Conservation (phyloP, 2,888 invertebrate genomes). For the Teleogryllus oceanicus region DNA sequence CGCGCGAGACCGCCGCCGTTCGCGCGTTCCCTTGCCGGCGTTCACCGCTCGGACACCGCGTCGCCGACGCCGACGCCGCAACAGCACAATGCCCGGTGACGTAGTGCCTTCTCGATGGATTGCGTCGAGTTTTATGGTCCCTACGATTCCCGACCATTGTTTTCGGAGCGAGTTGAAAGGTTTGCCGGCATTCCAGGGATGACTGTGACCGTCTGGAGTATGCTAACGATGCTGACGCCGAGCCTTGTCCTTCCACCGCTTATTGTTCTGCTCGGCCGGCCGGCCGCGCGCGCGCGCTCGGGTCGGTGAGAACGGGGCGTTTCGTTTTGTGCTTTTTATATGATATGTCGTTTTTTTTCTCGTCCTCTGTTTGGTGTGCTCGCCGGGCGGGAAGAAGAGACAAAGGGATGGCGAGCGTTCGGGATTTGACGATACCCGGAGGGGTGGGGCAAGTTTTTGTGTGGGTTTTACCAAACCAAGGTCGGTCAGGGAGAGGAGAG, state of each 20-base stretch:
- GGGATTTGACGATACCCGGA: slow-evolving; percentile 20
- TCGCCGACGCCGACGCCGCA: not conserved
- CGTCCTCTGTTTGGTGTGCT: slow-evolving; percentile 22
- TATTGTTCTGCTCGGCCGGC: slow-evolving; percentile 19
- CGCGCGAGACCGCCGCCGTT: not conserved
- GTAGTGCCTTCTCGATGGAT: not conserved
- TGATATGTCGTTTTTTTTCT: slow-evolving; percentile 23
- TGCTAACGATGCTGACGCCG: slow-evolving; percentile 35
- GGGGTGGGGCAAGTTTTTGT: slow-evolving; percentile 26
- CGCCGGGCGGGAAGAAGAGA: not conserved
- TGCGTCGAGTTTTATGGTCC: not conserved
- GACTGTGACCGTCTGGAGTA: slow-evolving; percentile 34
- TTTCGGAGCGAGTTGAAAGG: slow-evolving; percentile 28
- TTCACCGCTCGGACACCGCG: no score
- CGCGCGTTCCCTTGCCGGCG: not conserved
- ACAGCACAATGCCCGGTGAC: slow-evolving; percentile 7
- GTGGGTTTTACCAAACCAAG: slow-evolving; percentile 30
- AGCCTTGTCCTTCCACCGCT: not conserved
- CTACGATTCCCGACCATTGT: slow-evolving; percentile 23
- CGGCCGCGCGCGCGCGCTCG: not conserved
- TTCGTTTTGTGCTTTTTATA: slow-evolving; percentile 18
- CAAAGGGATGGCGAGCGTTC: not conserved
- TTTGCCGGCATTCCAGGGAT: slow-evolving; percentile 34
- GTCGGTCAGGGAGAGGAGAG: slow-evolving; percentile 19
- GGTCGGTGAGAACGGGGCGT: not conserved